These are phyloP conservation scores for Sinhomidia bicolor DNA, from an alignment of 2,888 invertebrate species.

Conservation along the genomic window DNA sequence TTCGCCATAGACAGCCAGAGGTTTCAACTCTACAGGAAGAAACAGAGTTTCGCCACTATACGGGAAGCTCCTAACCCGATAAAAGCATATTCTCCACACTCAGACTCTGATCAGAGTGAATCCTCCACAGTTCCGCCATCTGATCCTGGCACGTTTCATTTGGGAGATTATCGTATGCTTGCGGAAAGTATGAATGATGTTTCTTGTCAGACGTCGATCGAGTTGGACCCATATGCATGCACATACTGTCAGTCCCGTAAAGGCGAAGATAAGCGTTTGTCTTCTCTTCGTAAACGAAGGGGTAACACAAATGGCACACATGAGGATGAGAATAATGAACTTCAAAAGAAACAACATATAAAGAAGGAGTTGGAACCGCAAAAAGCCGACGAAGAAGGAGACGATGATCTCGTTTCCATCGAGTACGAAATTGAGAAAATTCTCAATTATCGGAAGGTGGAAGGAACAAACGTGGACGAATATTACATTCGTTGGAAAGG, in stretches of 20 bases:
- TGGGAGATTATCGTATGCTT: background rate
- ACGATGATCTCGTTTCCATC: conserved; percentile 53
- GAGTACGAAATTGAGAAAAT: conserved; percentile 92
- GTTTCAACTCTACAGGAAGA: conserved; percentile 25
- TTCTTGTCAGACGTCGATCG: conserved; percentile 20
- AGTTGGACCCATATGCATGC: conserved; percentile 48
- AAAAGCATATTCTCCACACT: conserved; percentile 5
- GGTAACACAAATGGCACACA: background rate
- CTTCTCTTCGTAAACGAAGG: conserved; percentile 40
- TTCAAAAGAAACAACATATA: background rate
- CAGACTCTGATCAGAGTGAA: conserved; percentile 51
- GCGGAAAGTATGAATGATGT: background rate
- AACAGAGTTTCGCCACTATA: background rate
- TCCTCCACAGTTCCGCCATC: conserved; percentile 48
- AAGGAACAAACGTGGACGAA: conserved; percentile 83
- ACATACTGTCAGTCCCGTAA: conserved; percentile 23
- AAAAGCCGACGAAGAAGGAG: background rate
- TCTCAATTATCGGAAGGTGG: conserved; percentile 84
- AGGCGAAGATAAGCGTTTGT: conserved; percentile 26
- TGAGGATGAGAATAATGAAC: background rate
- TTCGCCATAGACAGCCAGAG: background rate
- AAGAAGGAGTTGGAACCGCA: background rate
- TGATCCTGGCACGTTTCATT: background rate
- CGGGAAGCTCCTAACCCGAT: background rate
- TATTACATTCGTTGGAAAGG: conserved; percentile 95